Evolutionary conservation across 2,797 vertebrate species (phyloP).

Genomic region (Phalanger gymnotis): DNA sequence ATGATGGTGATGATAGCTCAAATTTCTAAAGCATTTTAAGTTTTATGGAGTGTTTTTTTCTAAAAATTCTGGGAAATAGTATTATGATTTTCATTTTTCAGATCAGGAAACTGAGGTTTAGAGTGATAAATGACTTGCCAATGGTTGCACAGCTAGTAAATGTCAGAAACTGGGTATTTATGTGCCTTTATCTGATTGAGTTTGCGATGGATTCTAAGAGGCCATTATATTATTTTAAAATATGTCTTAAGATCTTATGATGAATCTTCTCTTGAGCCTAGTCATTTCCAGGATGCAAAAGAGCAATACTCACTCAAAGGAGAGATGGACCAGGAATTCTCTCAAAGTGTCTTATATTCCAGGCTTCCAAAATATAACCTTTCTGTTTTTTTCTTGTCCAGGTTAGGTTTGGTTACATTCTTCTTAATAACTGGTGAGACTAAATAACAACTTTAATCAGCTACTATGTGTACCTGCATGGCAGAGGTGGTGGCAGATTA

Average conservation of each 20-base stretch:
- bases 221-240: slow-evolving; percentile 29
- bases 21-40: not conserved
- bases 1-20: not conserved
- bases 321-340: not conserved
- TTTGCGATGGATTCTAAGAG: not conserved
- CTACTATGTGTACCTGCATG: not conserved
- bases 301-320: not conserved
- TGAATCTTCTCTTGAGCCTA: slow-evolving; percentile 26
- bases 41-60: not conserved
- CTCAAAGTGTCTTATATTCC: not conserved
- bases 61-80: not conserved
- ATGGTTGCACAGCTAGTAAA: not conserved
- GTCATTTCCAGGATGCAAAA: slow-evolving; percentile 15
- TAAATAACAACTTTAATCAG: not conserved
- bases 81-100: not conserved
- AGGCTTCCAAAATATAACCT: not conserved
- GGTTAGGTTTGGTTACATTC: not conserved
- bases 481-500: not conserved
- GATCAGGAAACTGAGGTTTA: not conserved
- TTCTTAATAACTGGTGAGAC: not conserved
- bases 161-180: not conserved
- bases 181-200: not conserved
- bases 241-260: slow-evolving; percentile 32
- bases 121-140: not conserved
- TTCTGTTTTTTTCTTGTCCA: not conserved